Percentiles rank a stretch among this genome's conserved stretches.
Evolutionary conservation across 2,888 invertebrate genomes (phyloP).

Genomic region (Elgonia sp.): DNA sequence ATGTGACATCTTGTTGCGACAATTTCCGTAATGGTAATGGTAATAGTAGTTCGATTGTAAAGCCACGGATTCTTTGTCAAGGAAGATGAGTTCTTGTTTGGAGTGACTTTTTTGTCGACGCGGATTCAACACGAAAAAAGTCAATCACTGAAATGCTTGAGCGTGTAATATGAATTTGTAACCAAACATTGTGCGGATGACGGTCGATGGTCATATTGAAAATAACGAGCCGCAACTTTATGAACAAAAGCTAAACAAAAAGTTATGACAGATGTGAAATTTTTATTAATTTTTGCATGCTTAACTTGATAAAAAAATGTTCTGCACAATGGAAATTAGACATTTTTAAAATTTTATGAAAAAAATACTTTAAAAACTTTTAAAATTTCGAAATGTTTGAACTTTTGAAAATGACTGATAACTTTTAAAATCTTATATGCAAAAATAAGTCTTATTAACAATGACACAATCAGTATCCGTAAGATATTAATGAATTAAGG

Average conservation of each 20-base stretch:
- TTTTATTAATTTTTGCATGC: not conserved
- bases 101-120: not conserved
- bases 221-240: not conserved
- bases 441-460: too few species aligned
- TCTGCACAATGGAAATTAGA: too few species aligned
- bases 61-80: too few species aligned
- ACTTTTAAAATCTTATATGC: too few species aligned
- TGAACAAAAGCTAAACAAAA: not conserved
- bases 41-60: not conserved
- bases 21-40: not conserved
- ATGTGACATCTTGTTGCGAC: not conserved
- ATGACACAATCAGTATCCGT: too few species aligned
- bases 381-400: too few species aligned
- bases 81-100: too few species aligned
- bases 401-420: too few species aligned
- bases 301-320: too few species aligned
- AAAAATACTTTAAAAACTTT: too few species aligned
- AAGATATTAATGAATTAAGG: too few species aligned
- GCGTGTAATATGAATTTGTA: not conserved
- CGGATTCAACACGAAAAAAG: not conserved
- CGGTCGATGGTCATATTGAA: slow-evolving; percentile 1
- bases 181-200: not conserved
- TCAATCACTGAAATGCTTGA: not conserved
- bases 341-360: too few species aligned
- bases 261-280: not conserved